A percentile compares a stretch with the other conserved stretches of the same genome.
phyloP scores from a whole-genome alignment of 2,888 invertebrate genomes.

The Cephus rjabovi region DNA sequence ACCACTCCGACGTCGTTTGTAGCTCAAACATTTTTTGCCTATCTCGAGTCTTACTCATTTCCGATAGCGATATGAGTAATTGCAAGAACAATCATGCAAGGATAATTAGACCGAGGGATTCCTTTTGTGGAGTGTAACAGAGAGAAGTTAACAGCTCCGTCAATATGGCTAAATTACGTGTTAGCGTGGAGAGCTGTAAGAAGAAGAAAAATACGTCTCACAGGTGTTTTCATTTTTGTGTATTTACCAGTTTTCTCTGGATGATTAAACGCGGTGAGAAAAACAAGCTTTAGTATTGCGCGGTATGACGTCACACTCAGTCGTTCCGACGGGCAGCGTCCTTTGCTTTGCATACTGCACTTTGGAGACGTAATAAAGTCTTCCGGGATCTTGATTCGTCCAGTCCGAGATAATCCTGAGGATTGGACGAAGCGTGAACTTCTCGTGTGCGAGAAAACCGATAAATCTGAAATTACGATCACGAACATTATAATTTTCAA shows the following conservation, averaged over 20 bases:
- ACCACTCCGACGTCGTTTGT: not conserved
- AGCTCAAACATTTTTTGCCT: not conserved
- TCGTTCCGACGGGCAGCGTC: not conserved
- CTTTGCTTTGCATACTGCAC: not conserved
- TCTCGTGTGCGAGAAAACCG: not conserved
- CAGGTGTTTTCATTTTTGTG: not conserved
- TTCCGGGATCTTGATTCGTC: not conserved
- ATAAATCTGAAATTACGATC: conserved; percentile 3
- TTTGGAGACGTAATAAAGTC: not conserved
- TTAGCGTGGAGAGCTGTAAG: not conserved
- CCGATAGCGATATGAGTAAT: not conserved
- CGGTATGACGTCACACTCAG: not conserved
- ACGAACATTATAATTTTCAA: conserved; percentile 2
- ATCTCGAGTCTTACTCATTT: conserved; percentile 1
- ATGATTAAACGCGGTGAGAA: not conserved
- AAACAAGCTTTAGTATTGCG: not conserved
- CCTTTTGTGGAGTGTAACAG: not conserved
- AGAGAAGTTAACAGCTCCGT: not conserved
- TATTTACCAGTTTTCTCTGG: not conserved
- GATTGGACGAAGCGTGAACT: not conserved
- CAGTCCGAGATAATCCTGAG: not conserved
- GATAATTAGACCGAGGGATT: not conserved
- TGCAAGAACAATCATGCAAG: not conserved
- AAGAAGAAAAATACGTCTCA: not conserved
- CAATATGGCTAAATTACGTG: not conserved